Evolutionary conservation across 1,140 invertebrate genomes (phyloP), one percentile per base, ranked within the genome.

Genomic region (Drosophila bipectinata): DNA sequence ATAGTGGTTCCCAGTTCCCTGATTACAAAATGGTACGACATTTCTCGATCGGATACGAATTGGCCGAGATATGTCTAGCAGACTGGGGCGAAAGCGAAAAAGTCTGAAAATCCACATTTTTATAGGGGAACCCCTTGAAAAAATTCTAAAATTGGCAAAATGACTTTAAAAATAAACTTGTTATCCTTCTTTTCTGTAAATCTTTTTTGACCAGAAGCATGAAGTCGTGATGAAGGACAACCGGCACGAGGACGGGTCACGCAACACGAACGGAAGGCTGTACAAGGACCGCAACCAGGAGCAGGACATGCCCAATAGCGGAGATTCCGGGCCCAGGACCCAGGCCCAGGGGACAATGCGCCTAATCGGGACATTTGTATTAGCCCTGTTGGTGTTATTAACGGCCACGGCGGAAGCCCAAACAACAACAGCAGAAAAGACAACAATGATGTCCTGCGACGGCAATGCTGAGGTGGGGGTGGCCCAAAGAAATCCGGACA

Each of bases 181-280:
- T 18, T 18, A 18, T 45, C 41, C 15, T 18, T 44, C 7, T 1
- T 10, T 24, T 18, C 1, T 3, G 32, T 34, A 34, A 1, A 34
- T 8, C 8, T 18, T 18, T 9, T 18, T 21, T n/a, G 18, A 9
- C 15, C 62, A 91, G 90, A 90, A 90, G 55, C 83, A 91, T 57
- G 90, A 91, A 53, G 75, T 83, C 28, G 72, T 83, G 34, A 69
- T 79, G 15, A 91, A 91, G 57, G 90, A 91, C 45, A 89, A 73
- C 58, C 90, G 90, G 8, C 81, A 82, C 56, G 91, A 92, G 63
- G 91, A 92, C 56, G 87, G 90, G 34, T 69, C 82, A 51, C 80
- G 91, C 58, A 92, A 92, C 77, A 90, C 87, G 59, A 92, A 92
- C 49, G 91, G 91, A 3, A 88, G 91, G n/a, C 77, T 92, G 3